Percentiles rank a stretch among this genome's conserved stretches.
Conservation (phyloP, 2,888 invertebrate genomes). For the Mythimna loreyi region DNA sequence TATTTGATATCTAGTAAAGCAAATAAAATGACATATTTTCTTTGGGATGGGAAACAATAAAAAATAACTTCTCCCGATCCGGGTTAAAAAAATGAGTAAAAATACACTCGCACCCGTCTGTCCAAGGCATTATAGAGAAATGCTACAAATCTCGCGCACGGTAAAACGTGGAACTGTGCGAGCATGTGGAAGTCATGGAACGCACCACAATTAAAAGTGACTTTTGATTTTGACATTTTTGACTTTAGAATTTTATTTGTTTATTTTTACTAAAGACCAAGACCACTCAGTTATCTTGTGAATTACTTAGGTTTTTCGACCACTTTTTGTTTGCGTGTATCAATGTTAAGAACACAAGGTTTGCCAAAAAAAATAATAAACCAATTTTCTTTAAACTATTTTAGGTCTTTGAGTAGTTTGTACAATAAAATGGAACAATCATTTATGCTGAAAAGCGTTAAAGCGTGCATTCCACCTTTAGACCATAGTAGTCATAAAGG, state of each 20-base stretch:
- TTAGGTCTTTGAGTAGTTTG: conserved; percentile 22
- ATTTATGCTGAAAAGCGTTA: conserved; percentile 72
- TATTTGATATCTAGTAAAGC: no score
- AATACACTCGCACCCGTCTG: background rate
- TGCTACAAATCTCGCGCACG: conserved; percentile 1
- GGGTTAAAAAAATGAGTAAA: no score
- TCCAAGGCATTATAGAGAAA: background rate
- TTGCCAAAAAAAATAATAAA: conserved; percentile 35
- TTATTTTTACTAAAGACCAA: background rate
- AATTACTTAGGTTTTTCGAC: background rate
- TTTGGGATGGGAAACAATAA: no score
- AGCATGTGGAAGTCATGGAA: conserved; percentile 3
- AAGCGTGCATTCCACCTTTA: conserved; percentile 91
- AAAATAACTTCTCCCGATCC: no score
- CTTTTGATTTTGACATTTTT: background rate
- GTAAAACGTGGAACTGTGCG: background rate
- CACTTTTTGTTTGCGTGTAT: conserved; percentile 1
- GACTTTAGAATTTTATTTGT: background rate
- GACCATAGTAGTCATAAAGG: conserved; percentile 95
- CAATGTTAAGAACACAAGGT: conserved; percentile 29
- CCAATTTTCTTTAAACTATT: conserved; percentile 16
- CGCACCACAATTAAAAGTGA: conserved; percentile 9
- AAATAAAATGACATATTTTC: no score
- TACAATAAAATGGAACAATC: conserved; percentile 67
- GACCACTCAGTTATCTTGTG: background rate